Base-by-base conservation (phyloP, 2,113 vertebrate species). In the Gobius niger region DNA sequence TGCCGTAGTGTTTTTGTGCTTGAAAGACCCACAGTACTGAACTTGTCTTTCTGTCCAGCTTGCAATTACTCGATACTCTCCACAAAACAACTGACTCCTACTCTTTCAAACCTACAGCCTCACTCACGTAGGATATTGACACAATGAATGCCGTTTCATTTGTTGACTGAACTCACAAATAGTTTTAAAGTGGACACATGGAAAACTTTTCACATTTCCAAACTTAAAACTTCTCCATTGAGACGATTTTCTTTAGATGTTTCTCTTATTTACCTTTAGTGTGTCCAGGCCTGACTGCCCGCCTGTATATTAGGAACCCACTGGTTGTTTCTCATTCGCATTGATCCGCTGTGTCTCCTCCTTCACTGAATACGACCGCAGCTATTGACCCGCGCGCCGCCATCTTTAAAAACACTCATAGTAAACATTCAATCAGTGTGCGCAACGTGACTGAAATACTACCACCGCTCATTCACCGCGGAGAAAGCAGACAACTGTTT, bases 21-120 rank as follows among this genome's bases (percentile, higher is more conserved):
- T 73, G 67, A 60, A 76, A 83, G 83, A 57, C 44, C 41, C 73
- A 64, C 34, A 3, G 19, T 47, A 82, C 72, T 57, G 67, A 78
- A 46, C 60, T 12, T 9, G 9, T 1, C 1, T 18, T 19, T 69
- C 64, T 47, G 10, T 54, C 50, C 68, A 6, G 34, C 47, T 65
- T 3, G 34, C 18, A n/a, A 78, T 69, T 63, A 77, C 61, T 68
- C 47, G 8, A 10, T 61, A n/a, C 44, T 42, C 10, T 15, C 47
- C 18, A 75, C 19, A 63, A 14, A 57, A 40, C 16, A 2, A n/a
- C n/a, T 13, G 60, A 41, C 59, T 18, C 44, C 44, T 5, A 18
- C 59, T 75, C 61, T 19, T 10, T 13, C 11, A 57, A 42, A n/a
- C 57, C 15, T 40, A 59, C 24, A 40, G 10, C 4, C 12, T 60